Percentiles rank a stretch among this genome's conserved stretches.
These are phyloP conservation scores for Lithophane leautieri DNA, from an alignment of 2,888 invertebrate genomes.

Conservation along the genomic window DNA sequence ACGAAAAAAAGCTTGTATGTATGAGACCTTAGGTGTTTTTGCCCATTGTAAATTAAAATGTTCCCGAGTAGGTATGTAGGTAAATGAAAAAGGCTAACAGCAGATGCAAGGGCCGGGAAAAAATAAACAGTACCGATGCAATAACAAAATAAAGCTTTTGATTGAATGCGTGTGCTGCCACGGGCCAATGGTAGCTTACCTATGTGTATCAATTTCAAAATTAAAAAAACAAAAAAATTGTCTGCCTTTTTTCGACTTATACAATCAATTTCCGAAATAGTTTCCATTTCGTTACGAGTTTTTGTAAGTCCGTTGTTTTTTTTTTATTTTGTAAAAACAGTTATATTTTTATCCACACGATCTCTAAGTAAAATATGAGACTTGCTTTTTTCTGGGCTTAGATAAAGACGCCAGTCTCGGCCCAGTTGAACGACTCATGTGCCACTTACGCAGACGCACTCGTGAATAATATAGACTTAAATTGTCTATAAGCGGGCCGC, in stretches of 20 bases:
- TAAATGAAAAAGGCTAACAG: background rate
- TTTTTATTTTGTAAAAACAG: background rate
- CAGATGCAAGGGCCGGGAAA: background rate
- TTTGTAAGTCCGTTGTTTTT: background rate
- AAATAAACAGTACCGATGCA: background rate
- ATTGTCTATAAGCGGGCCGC: conserved; percentile 34
- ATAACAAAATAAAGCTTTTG: conserved; percentile 2
- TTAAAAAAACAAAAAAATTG: background rate
- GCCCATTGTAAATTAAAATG: conserved; percentile 1
- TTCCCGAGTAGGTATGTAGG: background rate
- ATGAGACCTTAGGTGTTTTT: background rate
- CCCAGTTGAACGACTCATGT: conserved; percentile 18
- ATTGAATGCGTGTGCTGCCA: conserved; percentile 7
- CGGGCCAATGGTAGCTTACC: background rate
- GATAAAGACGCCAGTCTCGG: conserved; percentile 4
- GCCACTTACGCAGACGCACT: conserved; percentile 12
- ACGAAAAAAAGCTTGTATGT: background rate
- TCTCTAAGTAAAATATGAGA: background rate
- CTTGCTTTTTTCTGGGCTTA: conserved; percentile 1
- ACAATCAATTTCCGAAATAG: background rate
- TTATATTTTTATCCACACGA: background rate
- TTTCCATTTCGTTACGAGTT: background rate
- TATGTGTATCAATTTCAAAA: background rate
- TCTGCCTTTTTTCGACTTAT: background rate
- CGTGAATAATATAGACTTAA: conserved; percentile 52